These are phyloP conservation scores for Pachycephus smyrnensis DNA, from an alignment of 2,888 invertebrate genomes.

Conservation along the genomic window DNA sequence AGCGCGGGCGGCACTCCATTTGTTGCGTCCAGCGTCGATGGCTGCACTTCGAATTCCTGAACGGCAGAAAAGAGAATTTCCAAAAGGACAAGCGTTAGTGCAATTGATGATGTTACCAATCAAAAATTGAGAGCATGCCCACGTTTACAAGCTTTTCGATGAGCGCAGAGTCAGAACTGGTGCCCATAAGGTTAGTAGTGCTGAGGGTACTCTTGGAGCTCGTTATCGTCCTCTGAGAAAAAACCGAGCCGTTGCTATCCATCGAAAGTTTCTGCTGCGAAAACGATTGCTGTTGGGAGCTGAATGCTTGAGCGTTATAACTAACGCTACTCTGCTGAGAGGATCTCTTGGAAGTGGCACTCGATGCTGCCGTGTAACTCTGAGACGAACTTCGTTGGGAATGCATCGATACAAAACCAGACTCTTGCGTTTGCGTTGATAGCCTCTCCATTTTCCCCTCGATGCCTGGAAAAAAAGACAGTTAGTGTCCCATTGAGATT, in stretches of 20 bases:
- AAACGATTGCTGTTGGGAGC: conserved; percentile 57
- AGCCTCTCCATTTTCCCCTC: conserved; percentile 64
- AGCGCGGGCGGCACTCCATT: conserved; percentile 71
- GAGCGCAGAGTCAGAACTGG: conserved; percentile 48
- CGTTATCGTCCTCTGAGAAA: conserved; percentile 51
- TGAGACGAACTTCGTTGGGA: conserved; percentile 75
- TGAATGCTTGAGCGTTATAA: conserved; percentile 60
- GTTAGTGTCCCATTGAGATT: conserved; percentile 1
- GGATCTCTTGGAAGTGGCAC: conserved; percentile 71
- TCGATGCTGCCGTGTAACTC: conserved; percentile 67
- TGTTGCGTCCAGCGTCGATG: conserved; percentile 28
- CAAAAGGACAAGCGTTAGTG: background rate
- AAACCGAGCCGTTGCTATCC: conserved; percentile 58
- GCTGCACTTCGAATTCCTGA: conserved; percentile 57
- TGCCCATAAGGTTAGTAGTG: conserved; percentile 48
- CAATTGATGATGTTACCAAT: background rate
- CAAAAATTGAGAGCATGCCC: conserved; percentile 37
- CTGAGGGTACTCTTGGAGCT: conserved; percentile 58
- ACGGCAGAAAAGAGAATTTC: conserved; percentile 7
- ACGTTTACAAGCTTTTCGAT: conserved; percentile 63
- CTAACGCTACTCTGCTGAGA: conserved; percentile 73
- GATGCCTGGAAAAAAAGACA: conserved; percentile 46
- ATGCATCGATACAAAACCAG: conserved; percentile 75
- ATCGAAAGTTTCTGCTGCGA: conserved; percentile 56
- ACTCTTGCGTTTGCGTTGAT: conserved; percentile 68